phyloP scores from a whole-genome alignment of 1,140 invertebrate species.

The Aphis craccivora region DNA sequence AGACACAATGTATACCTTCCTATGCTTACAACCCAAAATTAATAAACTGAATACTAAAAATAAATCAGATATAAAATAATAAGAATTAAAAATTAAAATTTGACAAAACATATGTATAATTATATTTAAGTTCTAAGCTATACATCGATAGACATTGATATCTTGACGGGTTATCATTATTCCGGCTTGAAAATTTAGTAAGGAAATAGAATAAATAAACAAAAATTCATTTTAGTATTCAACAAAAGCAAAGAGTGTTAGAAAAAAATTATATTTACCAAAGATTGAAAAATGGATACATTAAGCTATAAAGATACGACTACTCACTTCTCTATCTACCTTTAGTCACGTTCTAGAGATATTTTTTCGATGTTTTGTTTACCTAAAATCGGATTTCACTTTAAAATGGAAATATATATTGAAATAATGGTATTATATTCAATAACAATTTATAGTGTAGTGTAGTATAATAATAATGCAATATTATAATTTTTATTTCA shows the following conservation, averaged over 20 bases:
- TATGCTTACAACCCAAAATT: too few relatives aligned
- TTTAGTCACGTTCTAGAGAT: slow-evolving; percentile 34
- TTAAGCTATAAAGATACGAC: slow-evolving; percentile 20
- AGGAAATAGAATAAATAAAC: slow-evolving; percentile 24
- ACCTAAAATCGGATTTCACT: not conserved
- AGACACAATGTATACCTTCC: not conserved
- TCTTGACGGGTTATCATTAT: not conserved
- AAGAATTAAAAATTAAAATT: not conserved
- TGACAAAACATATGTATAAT: too few relatives aligned
- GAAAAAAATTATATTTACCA: slow-evolving; percentile 1
- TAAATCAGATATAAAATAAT: not conserved
- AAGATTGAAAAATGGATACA: slow-evolving; percentile 21
- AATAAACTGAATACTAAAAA: not conserved
- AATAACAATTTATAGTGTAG: not conserved
- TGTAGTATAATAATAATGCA: not conserved
- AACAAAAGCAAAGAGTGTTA: not conserved
- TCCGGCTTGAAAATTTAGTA: not conserved
- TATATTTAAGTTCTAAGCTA: not conserved
- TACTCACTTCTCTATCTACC: not conserved
- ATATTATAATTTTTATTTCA: not conserved
- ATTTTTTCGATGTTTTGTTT: slow-evolving; percentile 14
- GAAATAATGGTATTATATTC: not conserved
- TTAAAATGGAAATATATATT: not conserved
- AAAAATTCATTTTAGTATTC: not conserved
- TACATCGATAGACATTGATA: not conserved